Evolutionary conservation across 2,797 vertebrate species (phyloP), one percentile per base, ranked within the genome.

Genomic region (Typhlichthys eigenmanni): DNA sequence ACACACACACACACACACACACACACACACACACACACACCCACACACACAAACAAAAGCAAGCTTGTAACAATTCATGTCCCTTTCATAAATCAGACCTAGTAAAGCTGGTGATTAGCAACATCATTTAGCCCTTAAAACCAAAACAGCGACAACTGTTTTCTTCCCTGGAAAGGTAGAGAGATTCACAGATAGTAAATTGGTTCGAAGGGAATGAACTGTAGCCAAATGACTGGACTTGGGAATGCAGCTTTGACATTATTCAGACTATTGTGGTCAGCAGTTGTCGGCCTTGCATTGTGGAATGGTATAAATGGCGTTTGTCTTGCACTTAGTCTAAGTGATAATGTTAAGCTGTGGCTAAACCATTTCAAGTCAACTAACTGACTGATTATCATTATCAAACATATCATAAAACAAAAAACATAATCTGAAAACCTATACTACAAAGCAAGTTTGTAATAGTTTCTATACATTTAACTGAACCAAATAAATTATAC

Each of bases 11-110:
- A 94, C 91, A 93, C 90, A 93, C 92, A 93, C 91, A 93, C 93
- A 93, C 69, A 93, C 93, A 93, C 92, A 94, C 93, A 92, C 92
- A 92, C 89, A 93, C 92, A 95, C 94, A 93, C 90, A 93, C 93
- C 94, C 73, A 94, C 92, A 93, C 93, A 95, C 94, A 92, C 89
- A 92, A 90, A 92, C 92, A 89, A 93, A 93, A 76, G 73, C 93
- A 95, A 90, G 93, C 95, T 94, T 94, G 96, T 96, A 95, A 98
- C 95, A 92, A 95, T 93, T 94, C 92, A 91, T 93, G 91, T 95
- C 93, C 90, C 86, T 85, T 93, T 94, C 92, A 95, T 97, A 96
- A 97, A 98, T 98, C 96, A 96, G 92, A 90, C 78, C 81, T 90
- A 88, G 90, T 94, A 95, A 93, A 95, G 93, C 94, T 87, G 93